Base-by-base conservation (phyloP, 2,888 invertebrate species). In the Ochropleura plecta region DNA sequence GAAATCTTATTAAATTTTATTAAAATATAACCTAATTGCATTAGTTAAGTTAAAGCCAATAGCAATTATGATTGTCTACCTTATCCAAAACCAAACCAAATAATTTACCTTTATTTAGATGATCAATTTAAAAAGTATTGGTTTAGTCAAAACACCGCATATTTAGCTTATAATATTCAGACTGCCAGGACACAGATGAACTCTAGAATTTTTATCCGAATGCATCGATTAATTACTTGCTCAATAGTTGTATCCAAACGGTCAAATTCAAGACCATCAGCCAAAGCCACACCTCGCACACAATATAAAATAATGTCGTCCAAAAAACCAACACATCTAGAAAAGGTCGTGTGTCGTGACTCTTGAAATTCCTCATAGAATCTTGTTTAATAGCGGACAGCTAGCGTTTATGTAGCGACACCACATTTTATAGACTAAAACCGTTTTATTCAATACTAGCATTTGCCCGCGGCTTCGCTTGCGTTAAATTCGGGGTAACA, bases 301-400 rank as follows among this genome's bases (percentile, higher is more conserved):
- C n/a, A 53, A 53, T 12, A 46, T 30, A 30, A 65, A 83, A 83
- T 72, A 48, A 60, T 53, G 8, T 44, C 68, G 16, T 42, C 51
- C 12, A 72, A 57, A 73, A 79, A 30, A n/a, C n/a, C n/a, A 75
- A 64, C 67, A 64, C 67, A 71, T 30, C 30, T 30, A 2, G 1
- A 30, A 30, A 30, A 30, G 3, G 30, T 2, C 30, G 30, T 30
- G 30, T n/a, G n/a, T n/a, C n/a, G 30, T 30, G n/a, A n/a, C n/a
- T 30, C 3, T 30, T 30, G 30, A 30, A 30, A 30, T 30, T 30
- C 30, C 30, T 30, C 3, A 30, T 30, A 30, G 30, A 30, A 30
- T 30, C n/a, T n/a, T n/a, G n/a, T n/a, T 30, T 2, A 30, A 30
- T 30, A 30, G 1, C 30, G 30, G 30, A 30, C 30, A 30, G 30